Conservation (phyloP, 37 sponge, comb jelly and placozoan genomes). For the Trichoplax adhaerens region DNA sequence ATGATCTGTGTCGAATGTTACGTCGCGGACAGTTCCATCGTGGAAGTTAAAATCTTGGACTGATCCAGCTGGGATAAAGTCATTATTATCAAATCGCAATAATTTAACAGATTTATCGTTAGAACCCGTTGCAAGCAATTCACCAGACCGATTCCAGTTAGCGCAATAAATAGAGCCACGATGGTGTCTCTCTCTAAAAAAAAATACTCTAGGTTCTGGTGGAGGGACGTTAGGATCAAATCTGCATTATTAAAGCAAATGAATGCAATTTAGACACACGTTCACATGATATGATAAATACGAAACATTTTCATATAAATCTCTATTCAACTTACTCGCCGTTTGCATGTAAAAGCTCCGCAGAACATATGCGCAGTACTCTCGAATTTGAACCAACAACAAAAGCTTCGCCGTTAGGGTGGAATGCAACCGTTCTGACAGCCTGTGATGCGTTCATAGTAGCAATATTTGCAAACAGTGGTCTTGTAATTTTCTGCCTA, state of each 20-base stretch:
- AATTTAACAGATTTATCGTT: constrained; percentile 63
- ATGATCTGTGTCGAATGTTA: constrained; percentile 27
- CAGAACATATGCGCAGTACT: constrained; percentile 49
- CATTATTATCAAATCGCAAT: constrained; percentile 11
- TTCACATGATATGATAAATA: background rate
- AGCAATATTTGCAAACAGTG: too few relatives aligned
- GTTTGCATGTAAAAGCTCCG: constrained; percentile 15
- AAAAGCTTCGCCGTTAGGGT: constrained; percentile 35
- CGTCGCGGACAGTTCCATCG: constrained; percentile 56
- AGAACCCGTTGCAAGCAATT: constrained; percentile 75
- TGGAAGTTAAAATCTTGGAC: constrained; percentile 5
- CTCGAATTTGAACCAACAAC: constrained; percentile 85
- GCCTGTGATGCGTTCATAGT: constrained; percentile 17
- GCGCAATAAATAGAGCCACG: constrained; percentile 80
- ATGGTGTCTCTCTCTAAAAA: constrained; percentile 48
- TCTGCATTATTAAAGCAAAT: too few relatives aligned
- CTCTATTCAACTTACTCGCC: background rate
- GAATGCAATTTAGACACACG: background rate
- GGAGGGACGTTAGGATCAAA: too few relatives aligned
- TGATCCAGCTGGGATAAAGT: background rate
- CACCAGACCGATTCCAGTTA: constrained; percentile 47
- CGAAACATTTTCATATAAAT: background rate
- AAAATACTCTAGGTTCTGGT: background rate
- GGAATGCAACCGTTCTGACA: constrained; percentile 56
- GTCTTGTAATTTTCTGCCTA: too few relatives aligned